Evolutionary conservation across 1,140 invertebrate species (phyloP).

Genomic region (Archivesica marissinica): DNA sequence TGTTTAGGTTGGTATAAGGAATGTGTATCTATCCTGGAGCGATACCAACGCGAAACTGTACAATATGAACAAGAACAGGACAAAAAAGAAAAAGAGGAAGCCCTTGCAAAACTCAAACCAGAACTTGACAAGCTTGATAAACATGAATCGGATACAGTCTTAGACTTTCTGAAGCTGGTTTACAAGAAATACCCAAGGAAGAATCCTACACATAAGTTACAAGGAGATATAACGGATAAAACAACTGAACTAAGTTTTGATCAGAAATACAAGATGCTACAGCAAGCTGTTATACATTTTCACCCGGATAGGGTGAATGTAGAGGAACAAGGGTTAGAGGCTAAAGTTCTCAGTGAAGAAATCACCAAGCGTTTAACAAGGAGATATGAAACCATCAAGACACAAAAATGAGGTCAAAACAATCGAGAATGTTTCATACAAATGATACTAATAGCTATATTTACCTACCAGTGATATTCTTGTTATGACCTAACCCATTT

Average conservation of each 20-base stretch:
- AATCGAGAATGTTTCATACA: no score
- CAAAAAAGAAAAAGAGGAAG: constrained; percentile 57
- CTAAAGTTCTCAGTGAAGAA: constrained; percentile 71
- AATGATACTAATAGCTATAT: no score
- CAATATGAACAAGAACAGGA: constrained; percentile 61
- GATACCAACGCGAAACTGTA: constrained; percentile 68
- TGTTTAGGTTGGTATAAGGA: constrained; percentile 71
- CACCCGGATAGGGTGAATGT: constrained; percentile 71
- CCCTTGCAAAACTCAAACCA: constrained; percentile 55
- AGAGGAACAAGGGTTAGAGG: constrained; percentile 62
- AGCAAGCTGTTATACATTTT: constrained; percentile 71
- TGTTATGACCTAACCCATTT: no score
- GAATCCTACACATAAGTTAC: constrained; percentile 60
- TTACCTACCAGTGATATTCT: no score
- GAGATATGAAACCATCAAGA: constrained; percentile 66
- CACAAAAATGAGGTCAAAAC: background rate
- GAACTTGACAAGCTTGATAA: constrained; percentile 66
- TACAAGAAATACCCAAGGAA: constrained; percentile 70
- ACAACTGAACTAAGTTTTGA: background rate
- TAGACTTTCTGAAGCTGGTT: constrained; percentile 67
- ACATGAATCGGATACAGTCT: constrained; percentile 37
- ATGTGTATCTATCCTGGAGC: constrained; percentile 54
- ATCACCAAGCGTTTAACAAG: constrained; percentile 69
- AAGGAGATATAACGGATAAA: background rate
- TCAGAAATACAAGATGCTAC: constrained; percentile 62